Evolutionary conservation across 2,888 invertebrate genomes (phyloP).

Genomic region (Thymelicus lineola): DNA sequence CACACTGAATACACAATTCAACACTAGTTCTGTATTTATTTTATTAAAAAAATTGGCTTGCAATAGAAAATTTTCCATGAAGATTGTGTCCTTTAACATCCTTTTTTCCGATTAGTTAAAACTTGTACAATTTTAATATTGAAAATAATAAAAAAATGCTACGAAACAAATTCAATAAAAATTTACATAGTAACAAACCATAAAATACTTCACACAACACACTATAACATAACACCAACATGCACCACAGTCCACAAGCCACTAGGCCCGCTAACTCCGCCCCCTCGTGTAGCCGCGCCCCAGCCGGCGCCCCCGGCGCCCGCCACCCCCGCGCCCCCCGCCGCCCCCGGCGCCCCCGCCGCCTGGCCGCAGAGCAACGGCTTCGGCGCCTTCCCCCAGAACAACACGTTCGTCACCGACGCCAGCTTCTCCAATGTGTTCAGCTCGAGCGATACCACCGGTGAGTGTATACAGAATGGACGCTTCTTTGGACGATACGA

Average conservation of each 20-base stretch:
- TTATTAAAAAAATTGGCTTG: background rate
- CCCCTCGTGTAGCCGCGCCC: conserved; percentile 44
- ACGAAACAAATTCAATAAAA: too few species aligned
- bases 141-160: too few species aligned
- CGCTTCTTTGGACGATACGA: too few species aligned
- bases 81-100: too few species aligned
- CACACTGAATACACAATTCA: conserved; percentile 30
- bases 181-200: too few species aligned
- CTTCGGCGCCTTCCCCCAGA: conserved; percentile 46
- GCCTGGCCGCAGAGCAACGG: conserved; percentile 54
- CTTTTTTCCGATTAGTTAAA: too few species aligned
- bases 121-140: too few species aligned
- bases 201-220: too few species aligned
- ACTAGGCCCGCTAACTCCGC: background rate
- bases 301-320: conserved; percentile 43
- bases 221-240: too few species aligned
- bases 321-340: conserved; percentile 45
- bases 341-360: conserved; percentile 44
- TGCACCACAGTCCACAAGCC: too few species aligned
- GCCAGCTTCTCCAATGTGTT: conserved; percentile 95
- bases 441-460: conserved; percentile 89
- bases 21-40: conserved; percentile 1
- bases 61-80: background rate
- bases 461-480: conserved; percentile 79
- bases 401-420: conserved; percentile 91